Evolutionary conservation across 1,140 invertebrate species (phyloP).

Genomic region (Araneus ventricosus): DNA sequence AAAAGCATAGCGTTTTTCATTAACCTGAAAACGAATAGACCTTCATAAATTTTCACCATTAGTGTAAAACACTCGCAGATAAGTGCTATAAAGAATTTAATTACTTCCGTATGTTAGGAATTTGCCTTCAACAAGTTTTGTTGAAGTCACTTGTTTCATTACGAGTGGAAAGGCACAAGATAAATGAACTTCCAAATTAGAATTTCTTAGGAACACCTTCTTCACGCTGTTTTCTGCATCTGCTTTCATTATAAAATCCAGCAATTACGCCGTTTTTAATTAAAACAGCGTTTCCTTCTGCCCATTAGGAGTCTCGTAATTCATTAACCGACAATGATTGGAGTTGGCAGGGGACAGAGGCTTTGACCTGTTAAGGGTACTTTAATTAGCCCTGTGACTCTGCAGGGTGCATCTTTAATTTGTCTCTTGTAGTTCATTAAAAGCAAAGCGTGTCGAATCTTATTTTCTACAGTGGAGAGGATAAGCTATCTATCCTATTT

Average conservation of each 20-base stretch:
- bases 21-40: too few relatives aligned
- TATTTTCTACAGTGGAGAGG: background rate
- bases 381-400: background rate
- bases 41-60: too few relatives aligned
- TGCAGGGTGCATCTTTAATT: background rate
- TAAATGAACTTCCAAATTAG: background rate
- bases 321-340: constrained; percentile 1
- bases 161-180: background rate
- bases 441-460: background rate
- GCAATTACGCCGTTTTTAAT: constrained; percentile 9
- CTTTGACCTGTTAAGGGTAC: background rate
- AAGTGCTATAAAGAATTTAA: background rate
- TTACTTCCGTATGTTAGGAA: background rate
- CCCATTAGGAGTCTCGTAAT: background rate
- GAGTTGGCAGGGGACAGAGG: background rate
- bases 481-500: background rate
- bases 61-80: too few relatives aligned
- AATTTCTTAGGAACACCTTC: background rate
- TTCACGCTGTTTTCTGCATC: background rate
- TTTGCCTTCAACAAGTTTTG: background rate
- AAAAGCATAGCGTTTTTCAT: too few relatives aligned
- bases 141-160: background rate
- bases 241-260: background rate
- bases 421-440: background rate
- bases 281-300: background rate